Evolutionary conservation across 2,888 invertebrate genomes (phyloP), one percentile per base, ranked within the genome.

Genomic region (Hyposoter dolosus): DNA sequence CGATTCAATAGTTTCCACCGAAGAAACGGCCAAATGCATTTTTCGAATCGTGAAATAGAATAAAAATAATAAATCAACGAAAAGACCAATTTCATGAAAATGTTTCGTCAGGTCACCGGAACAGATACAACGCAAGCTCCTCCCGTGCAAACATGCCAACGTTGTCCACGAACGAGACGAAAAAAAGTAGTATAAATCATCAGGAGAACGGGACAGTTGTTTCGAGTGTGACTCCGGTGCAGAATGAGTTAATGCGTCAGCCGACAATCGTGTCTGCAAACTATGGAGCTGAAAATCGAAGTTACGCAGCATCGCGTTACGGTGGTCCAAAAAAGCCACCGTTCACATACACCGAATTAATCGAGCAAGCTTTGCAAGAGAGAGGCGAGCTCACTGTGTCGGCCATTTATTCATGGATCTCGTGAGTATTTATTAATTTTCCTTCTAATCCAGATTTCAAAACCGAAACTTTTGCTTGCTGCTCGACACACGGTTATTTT

Each of bases 321-420:
- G 94, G 92, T 65, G 96, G 96, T 85, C 95, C 95, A 75, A 97
- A 96, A 92, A 98, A 98, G 92, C 98, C 98, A 28, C 98, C 98
- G 0, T 98, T 97, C 92, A 98, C 98, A 0, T 98, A 98, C 92
- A 98, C 98, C 1, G 98, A 98, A 94, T 95, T 98, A 90, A 98
- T 98, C 90, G 98, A 98, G 94, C 96, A 97, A 91, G 98, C 98
- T 66, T 94, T 98, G 86, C 96, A 96, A 90, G 98, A 98, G 93
- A 97, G 96, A 91, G 97, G 98, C 79, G 97, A 98, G 94, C 94
- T 98, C 87, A 98, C 98, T 0, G 98, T 98, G 50, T 98, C 98
- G 7, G 98, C 97, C 79, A 98, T 98, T 90, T 98, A 98, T 94
- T 97, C 97, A 91, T 98, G 98, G 98, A 98, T 98, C 92, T 98